A percentile compares a stretch with the other conserved stretches of the same genome.
phyloP scores from a whole-genome alignment of 1,140 invertebrate species.

The Palaemon carinicauda region DNA sequence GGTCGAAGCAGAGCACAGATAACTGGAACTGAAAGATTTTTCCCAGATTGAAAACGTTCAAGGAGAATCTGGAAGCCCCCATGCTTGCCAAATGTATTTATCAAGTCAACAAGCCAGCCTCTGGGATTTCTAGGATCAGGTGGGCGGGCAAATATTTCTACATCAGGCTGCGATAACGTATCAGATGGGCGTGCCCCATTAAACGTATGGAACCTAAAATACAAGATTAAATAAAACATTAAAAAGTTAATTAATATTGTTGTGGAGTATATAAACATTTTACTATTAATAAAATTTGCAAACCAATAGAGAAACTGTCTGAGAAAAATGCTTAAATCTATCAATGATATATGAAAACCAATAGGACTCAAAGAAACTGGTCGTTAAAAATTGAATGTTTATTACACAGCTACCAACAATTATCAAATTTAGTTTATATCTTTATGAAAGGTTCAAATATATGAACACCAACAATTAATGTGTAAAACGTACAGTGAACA shows the following conservation, averaged over 20 bases:
- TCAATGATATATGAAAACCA: conserved; percentile 60
- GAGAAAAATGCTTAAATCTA: too few relatives aligned
- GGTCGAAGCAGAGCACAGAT: conserved; percentile 87
- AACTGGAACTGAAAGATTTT: conserved; percentile 79
- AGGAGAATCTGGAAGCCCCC: conserved; percentile 88
- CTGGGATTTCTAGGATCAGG: conserved; percentile 67
- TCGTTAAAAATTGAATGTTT: not conserved
- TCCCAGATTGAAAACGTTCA: conserved; percentile 82
- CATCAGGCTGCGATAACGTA: conserved; percentile 75
- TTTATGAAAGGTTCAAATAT: too few relatives aligned
- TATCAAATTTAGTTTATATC: too few relatives aligned
- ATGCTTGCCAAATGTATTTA: conserved; percentile 90
- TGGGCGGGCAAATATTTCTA: conserved; percentile 67
- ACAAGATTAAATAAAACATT: conserved; percentile 16
- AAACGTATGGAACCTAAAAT: conserved; percentile 89
- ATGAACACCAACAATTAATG: too few relatives aligned
- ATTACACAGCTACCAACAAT: not conserved
- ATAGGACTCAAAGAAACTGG: not conserved
- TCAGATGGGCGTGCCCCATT: conserved; percentile 86
- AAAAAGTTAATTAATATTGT: not conserved
- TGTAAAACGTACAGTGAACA: too few relatives aligned
- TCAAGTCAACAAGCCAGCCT: conserved; percentile 95
- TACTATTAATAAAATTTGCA: too few relatives aligned
- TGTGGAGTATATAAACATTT: not conserved
- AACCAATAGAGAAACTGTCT: too few relatives aligned